Percentiles rank a stretch among this genome's conserved stretches.
Evolutionary conservation across 1,140 invertebrate genomes (phyloP).

Genomic region (Glomeris maerens): DNA sequence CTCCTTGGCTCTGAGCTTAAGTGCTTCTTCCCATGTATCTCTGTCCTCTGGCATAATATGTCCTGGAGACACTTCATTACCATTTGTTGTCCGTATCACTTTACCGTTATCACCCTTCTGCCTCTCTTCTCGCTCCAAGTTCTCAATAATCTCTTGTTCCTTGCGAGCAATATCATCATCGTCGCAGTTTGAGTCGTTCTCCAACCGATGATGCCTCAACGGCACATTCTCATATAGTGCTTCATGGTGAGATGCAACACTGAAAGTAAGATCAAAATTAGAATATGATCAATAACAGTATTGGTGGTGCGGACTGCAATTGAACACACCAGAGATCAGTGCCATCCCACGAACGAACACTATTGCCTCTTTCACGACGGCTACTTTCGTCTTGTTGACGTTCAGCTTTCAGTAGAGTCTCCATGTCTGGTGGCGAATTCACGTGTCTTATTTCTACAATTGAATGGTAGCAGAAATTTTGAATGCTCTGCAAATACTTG

Average conservation of each 20-base stretch:
- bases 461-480: too few species aligned
- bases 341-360: too few species aligned
- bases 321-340: too few species aligned
- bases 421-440: conserved; percentile 62
- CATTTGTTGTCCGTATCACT: conserved; percentile 3
- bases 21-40: conserved; percentile 30
- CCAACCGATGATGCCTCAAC: too few species aligned
- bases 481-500: too few species aligned
- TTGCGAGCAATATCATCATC: conserved; percentile 51
- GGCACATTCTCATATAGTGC: neutral
- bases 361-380: too few species aligned
- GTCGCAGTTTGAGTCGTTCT: too few species aligned
- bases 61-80: conserved; percentile 12
- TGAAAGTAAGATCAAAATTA: too few species aligned
- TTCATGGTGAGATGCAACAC: too few species aligned
- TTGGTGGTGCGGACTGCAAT: too few species aligned
- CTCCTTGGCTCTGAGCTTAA: conserved; percentile 38
- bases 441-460: conserved; percentile 24
- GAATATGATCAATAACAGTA: too few species aligned
- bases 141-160: conserved; percentile 53
- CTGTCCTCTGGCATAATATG: conserved; percentile 26
- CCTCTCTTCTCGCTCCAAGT: conserved; percentile 43
- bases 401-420: conserved; percentile 58
- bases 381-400: too few species aligned
- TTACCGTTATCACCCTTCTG: conserved; percentile 20